phyloP scores from a whole-genome alignment of 2,797 vertebrate species.

The Ctenosaura bakeri region DNA sequence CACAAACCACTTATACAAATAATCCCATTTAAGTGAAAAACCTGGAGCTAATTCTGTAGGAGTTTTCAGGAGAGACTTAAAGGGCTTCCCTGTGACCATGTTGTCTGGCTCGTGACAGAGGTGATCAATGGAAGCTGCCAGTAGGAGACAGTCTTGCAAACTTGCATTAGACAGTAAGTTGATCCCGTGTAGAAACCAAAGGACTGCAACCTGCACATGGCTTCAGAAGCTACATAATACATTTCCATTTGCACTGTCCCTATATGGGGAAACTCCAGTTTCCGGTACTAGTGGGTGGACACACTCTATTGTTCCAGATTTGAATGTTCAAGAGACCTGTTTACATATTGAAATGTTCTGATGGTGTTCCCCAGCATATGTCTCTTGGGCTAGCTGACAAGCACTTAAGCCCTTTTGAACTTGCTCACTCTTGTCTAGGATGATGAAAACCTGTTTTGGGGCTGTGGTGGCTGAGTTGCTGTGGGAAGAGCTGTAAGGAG shows the following conservation, averaged over 20 bases:
- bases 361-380: background rate
- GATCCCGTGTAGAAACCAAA: background rate
- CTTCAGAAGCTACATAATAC: background rate
- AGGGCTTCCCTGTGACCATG: background rate
- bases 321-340: background rate
- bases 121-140: background rate
- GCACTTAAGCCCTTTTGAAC: background rate
- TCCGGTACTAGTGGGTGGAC: background rate
- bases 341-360: constrained; percentile 6
- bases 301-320: background rate
- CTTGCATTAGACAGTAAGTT: background rate
- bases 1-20: background rate
- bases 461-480: background rate
- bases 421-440: background rate
- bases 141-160: background rate
- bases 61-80: background rate
- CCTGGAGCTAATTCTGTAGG: background rate
- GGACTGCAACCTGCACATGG: background rate
- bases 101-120: background rate
- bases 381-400: background rate
- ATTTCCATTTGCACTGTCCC: background rate
- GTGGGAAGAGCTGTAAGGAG: constrained; percentile 1
- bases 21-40: background rate
- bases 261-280: background rate
- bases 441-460: background rate